Evolutionary conservation across 2,797 vertebrate species (phyloP).

Genomic region (Craterocephalus amniculus): DNA sequence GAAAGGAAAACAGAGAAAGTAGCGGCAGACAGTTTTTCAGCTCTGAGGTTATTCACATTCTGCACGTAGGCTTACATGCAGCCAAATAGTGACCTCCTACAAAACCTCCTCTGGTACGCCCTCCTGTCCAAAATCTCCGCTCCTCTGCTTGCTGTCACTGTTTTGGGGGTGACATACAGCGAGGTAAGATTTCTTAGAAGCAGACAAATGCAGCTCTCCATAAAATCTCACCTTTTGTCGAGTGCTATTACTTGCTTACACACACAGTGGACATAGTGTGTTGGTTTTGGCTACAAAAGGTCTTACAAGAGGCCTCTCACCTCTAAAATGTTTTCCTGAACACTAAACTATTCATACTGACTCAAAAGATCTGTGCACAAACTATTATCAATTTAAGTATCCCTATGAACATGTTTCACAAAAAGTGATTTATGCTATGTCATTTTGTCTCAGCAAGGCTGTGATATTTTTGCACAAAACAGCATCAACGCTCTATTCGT

Average conservation of each 20-base stretch:
- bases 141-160: conserved; percentile 39
- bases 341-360: conserved; percentile 32
- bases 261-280: conserved; percentile 64
- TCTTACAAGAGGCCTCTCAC: conserved; percentile 34
- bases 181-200: conserved; percentile 59
- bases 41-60: conserved; percentile 62
- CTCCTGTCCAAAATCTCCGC: conserved; percentile 41
- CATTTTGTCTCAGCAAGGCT: neutral
- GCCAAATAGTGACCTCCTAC: conserved; percentile 65
- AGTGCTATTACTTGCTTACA: conserved; percentile 51
- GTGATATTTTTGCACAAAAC: neutral
- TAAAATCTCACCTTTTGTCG: conserved; percentile 38
- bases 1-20: conserved; percentile 67
- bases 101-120: conserved; percentile 33
- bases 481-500: conserved; percentile 15
- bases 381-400: conserved; percentile 5
- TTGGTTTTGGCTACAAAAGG: conserved; percentile 34
- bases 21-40: conserved; percentile 46
- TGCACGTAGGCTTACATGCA: conserved; percentile 74
- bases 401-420: conserved; percentile 39
- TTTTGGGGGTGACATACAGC: conserved; percentile 55
- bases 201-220: conserved; percentile 39
- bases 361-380: conserved; percentile 21
- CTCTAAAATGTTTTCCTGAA: conserved; percentile 41
- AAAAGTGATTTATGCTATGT: too few species aligned